Conservation (phyloP, 1,140 invertebrate genomes). For the Listronotus oregonensis region DNA sequence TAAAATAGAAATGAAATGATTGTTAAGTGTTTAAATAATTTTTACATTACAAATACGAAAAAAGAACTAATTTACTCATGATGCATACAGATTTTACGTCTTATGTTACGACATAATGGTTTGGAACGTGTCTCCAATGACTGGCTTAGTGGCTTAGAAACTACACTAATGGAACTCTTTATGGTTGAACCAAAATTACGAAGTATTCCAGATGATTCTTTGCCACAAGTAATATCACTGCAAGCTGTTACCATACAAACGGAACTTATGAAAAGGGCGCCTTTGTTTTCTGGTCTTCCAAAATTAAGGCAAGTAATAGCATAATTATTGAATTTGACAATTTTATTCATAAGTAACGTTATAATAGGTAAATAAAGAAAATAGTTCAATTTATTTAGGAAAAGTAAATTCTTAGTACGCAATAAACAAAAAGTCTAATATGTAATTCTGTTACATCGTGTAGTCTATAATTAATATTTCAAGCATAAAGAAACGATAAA, state of each 20-base stretch:
- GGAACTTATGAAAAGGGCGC: conserved; percentile 72
- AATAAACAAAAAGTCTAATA: too few species aligned
- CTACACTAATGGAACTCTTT: conserved; percentile 77
- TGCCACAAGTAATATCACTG: conserved; percentile 73
- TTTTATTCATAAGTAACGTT: too few species aligned
- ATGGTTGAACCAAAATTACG: conserved; percentile 81
- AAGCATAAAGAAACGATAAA: too few species aligned
- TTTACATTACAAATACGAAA: too few species aligned
- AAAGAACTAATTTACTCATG: too few species aligned
- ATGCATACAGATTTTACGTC: conserved; percentile 57
- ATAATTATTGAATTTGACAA: background rate
- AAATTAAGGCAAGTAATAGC: conserved; percentile 58
- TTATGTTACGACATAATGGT: conserved; percentile 83
- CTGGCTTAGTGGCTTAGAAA: conserved; percentile 78
- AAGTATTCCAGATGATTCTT: conserved; percentile 76
- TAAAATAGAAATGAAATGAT: too few species aligned
- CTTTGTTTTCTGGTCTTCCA: conserved; percentile 67
- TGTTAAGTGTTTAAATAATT: too few species aligned
- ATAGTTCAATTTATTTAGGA: too few species aligned
- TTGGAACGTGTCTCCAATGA: conserved; percentile 79
- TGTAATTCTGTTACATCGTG: too few species aligned
- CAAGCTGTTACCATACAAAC: conserved; percentile 83
- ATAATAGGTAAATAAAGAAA: too few species aligned
- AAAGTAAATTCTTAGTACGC: too few species aligned
- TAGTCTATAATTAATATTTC: too few species aligned